A percentile compares a stretch with the other conserved stretches of the same genome.
These are phyloP conservation scores for Asarcornis scutulata DNA, from an alignment of 2,113 vertebrate genomes.

Conservation along the genomic window DNA sequence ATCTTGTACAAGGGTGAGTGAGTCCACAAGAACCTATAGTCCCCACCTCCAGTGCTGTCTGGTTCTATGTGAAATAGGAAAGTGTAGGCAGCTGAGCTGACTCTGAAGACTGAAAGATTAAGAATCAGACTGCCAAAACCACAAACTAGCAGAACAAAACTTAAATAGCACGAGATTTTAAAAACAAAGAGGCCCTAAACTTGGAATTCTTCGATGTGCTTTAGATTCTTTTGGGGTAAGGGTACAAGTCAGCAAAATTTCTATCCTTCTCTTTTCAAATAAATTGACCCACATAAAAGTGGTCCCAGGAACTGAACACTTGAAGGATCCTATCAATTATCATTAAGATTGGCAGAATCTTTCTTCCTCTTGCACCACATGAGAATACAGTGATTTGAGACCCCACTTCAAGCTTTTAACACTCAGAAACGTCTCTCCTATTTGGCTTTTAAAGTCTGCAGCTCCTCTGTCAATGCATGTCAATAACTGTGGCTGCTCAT, in stretches of 20 bases:
- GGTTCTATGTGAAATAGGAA: not conserved
- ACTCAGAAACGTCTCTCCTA: accelerated
- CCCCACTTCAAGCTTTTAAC: not conserved
- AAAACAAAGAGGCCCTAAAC: not conserved
- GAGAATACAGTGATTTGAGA: not conserved
- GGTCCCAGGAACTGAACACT: not conserved
- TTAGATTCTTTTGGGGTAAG: not conserved
- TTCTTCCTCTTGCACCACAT: not conserved
- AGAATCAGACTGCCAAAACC: not conserved
- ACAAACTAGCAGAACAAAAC: not conserved
- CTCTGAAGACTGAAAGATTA: not conserved
- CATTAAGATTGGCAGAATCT: not conserved
- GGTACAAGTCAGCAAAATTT: not conserved
- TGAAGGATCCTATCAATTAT: not conserved
- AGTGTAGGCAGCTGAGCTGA: not conserved
- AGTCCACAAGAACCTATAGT: too few relatives aligned
- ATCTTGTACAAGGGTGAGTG: not conserved
- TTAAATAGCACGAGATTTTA: not conserved
- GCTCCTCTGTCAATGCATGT: not conserved
- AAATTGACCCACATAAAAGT: not conserved
- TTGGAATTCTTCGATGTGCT: not conserved
- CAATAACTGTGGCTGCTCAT: not conserved
- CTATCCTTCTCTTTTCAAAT: not conserved
- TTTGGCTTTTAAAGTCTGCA: not conserved
- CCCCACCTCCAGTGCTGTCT: not conserved